A percentile compares a stretch with the other conserved stretches of the same genome.
These are phyloP conservation scores for Panulirus ornatus DNA, from an alignment of 1,140 invertebrate species.

Conservation along the genomic window DNA sequence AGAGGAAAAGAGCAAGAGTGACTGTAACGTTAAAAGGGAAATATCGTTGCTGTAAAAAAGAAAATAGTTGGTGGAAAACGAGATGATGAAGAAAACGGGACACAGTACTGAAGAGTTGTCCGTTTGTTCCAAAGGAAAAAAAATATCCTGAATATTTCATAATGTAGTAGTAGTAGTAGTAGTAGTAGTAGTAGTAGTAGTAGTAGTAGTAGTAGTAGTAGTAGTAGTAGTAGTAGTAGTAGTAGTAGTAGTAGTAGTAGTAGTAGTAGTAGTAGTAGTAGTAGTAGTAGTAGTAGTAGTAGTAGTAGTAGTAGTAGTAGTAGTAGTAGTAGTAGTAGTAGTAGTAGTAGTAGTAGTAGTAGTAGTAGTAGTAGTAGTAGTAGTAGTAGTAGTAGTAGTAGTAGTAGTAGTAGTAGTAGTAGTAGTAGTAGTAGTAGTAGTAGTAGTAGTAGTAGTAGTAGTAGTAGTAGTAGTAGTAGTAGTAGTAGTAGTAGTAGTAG, in stretches of 20 bases:
- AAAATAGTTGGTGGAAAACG: too few relatives aligned
- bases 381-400: slow-evolving; percentile 26
- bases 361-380: slow-evolving; percentile 25
- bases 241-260: slow-evolving; percentile 11
- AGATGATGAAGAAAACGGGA: too few relatives aligned
- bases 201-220: slow-evolving; percentile 4
- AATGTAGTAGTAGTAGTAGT: slow-evolving; percentile 2
- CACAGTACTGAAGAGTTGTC: too few relatives aligned
- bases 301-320: slow-evolving; percentile 26
- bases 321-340: slow-evolving; percentile 23
- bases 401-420: slow-evolving; percentile 22
- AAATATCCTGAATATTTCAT: too few relatives aligned
- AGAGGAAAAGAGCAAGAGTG: too few relatives aligned
- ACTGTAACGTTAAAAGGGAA: too few relatives aligned
- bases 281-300: slow-evolving; percentile 26
- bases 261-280: slow-evolving; percentile 27
- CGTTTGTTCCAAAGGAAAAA: too few relatives aligned
- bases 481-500: too few relatives aligned
- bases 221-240: background rate
- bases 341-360: slow-evolving; percentile 25
- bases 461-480: too few relatives aligned
- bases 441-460: too few relatives aligned
- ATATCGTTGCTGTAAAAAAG: too few relatives aligned
- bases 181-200: background rate
- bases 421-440: too few relatives aligned